Conservation (phyloP, 2,113 vertebrate species). For the Pachycephala philippinensis region DNA sequence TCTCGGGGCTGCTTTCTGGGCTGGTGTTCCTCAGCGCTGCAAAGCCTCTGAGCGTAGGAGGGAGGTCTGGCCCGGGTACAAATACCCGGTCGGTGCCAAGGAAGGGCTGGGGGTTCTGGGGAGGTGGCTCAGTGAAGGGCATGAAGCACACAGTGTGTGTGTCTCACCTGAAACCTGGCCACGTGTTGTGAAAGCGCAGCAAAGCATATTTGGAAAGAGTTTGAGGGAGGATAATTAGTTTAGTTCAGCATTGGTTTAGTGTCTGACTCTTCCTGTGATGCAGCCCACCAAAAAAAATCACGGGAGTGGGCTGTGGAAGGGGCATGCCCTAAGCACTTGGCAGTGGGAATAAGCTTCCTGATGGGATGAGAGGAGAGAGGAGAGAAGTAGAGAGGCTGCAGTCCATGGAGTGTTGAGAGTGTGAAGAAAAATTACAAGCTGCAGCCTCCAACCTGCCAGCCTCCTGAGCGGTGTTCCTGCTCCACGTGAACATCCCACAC, state of each 20-base stretch:
- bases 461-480: fast-evolving
- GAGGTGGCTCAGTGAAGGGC: fast-evolving
- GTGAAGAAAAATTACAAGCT: background rate
- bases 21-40: background rate
- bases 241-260: background rate
- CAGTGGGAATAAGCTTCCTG: background rate
- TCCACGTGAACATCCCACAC: background rate
- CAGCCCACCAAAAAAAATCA: background rate
- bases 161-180: background rate
- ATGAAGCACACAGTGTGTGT: fast-evolving
- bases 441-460: background rate
- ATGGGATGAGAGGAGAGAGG: background rate
- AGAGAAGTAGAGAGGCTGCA: background rate
- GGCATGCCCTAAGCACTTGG: fast-evolving
- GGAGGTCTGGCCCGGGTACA: fast-evolving
- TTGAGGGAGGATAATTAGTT: background rate
- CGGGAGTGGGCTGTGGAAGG: background rate
- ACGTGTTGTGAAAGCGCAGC: fast-evolving
- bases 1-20: background rate
- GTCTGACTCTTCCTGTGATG: background rate
- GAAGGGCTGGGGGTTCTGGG: fast-evolving
- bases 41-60: fast-evolving
- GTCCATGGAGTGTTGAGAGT: fast-evolving
- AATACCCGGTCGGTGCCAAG: fast-evolving
- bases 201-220: background rate